Evolutionary conservation across 1,140 invertebrate species (phyloP).

Genomic region (Cherax quadricarinatus): DNA sequence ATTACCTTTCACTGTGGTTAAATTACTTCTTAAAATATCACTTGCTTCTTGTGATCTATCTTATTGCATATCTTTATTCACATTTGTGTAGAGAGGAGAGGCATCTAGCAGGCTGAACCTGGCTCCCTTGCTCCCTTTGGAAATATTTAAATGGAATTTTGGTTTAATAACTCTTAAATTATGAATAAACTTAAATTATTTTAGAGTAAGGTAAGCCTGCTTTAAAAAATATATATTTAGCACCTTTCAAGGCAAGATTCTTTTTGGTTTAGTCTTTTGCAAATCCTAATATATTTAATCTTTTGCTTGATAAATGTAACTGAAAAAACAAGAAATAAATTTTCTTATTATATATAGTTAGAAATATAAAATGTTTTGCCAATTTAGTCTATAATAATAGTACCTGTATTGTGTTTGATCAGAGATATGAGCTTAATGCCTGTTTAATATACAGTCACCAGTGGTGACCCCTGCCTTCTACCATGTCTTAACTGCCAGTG

Average conservation of each 20-base stretch:
- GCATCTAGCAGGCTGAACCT: not conserved
- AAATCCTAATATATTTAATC: not conserved
- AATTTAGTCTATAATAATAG: not conserved
- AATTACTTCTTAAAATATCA: too few species aligned
- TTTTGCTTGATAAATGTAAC: not conserved
- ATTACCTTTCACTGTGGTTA: too few species aligned
- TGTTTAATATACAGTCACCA: not conserved
- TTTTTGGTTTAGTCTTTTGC: not conserved
- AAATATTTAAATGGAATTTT: too few species aligned
- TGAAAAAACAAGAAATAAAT: not conserved
- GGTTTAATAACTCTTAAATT: not conserved
- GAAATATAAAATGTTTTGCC: not conserved
- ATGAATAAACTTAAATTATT: not conserved
- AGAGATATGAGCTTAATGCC: not conserved
- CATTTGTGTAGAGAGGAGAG: not conserved
- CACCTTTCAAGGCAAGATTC: conserved; percentile 35
- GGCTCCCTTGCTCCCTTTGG: not conserved
- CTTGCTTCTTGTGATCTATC: too few species aligned
- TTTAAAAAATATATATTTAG: conserved; percentile 24
- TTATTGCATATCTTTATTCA: not conserved
- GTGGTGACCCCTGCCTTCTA: too few species aligned
- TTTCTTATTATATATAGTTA: not conserved
- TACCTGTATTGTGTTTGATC: too few species aligned
- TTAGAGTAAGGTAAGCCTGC: not conserved
- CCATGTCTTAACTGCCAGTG: too few species aligned